A percentile compares a stretch with the other conserved stretches of the same genome.
phyloP scores from a whole-genome alignment of 2,113 vertebrate species.

The Sturnus vulgaris region DNA sequence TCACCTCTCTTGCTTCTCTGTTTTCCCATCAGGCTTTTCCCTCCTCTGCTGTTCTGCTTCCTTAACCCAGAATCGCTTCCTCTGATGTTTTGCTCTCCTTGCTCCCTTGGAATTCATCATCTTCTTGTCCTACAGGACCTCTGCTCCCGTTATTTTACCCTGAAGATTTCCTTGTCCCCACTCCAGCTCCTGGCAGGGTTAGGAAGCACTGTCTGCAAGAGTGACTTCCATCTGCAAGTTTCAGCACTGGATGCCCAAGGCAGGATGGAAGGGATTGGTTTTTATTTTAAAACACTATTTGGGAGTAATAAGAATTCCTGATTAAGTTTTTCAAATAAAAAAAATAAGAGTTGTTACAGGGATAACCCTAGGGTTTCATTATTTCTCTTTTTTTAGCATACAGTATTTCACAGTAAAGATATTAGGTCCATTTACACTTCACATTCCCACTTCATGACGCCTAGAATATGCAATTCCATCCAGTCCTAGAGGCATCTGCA shows the following conservation, averaged over 20 bases:
- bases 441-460: not conserved
- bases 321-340: constrained; percentile 38
- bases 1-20: constrained; percentile 1
- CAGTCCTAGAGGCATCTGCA: not conserved
- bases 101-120: constrained; percentile 42
- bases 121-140: constrained; percentile 53
- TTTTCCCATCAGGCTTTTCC: constrained; percentile 10
- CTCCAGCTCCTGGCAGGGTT: constrained; percentile 7
- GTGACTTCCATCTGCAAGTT: constrained; percentile 16
- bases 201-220: constrained; percentile 36
- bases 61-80: constrained; percentile 1
- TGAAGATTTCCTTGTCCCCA: not conserved
- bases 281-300: constrained; percentile 50
- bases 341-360: not conserved
- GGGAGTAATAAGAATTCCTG: constrained; percentile 23
- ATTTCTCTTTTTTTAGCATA: not conserved
- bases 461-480: not conserved
- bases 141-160: constrained; percentile 1
- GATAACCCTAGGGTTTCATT: not conserved
- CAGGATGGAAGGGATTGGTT: constrained; percentile 4
- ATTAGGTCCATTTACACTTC: not conserved
- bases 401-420: not conserved
- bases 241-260: not conserved
- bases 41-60: constrained; percentile 24
- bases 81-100: constrained; percentile 21